phyloP scores from a whole-genome alignment of 1,140 invertebrate species.

The Trichonephila clavipes region DNA sequence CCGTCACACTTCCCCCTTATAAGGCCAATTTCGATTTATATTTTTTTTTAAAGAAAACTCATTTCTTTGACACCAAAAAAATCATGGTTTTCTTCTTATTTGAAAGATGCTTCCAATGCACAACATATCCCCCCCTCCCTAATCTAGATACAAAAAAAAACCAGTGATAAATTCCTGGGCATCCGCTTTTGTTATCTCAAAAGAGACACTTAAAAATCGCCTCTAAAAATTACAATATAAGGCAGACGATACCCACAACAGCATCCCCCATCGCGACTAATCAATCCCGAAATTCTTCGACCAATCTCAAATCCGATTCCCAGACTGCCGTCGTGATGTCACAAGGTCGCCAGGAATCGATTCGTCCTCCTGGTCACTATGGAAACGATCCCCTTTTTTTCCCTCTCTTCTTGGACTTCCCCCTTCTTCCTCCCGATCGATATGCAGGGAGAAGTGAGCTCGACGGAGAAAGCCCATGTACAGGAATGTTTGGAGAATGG shows the following conservation, averaged over 20 bases:
- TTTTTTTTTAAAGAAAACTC: no score
- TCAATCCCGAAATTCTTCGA: conserved; percentile 11
- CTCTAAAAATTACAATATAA: no score
- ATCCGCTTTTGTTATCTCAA: no score
- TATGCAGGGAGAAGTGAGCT: neutral
- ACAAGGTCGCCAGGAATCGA: conserved; percentile 29
- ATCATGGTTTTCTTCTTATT: no score
- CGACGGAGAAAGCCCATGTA: neutral
- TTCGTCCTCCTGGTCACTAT: neutral
- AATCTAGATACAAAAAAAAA: neutral
- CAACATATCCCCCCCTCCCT: neutral
- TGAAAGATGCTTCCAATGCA: neutral
- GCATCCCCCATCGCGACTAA: neutral
- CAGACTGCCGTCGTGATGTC: conserved; percentile 1
- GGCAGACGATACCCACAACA: neutral
- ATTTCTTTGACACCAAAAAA: no score
- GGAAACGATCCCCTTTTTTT: neutral
- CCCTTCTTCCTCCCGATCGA: neutral
- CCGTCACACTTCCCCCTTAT: no score
- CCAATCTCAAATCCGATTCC: conserved; percentile 4
- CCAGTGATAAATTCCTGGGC: neutral
- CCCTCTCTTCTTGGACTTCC: conserved; percentile 12
- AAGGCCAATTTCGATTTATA: no score
- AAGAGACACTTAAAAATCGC: neutral
- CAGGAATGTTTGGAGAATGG: conserved; percentile 25